Base-by-base conservation (phyloP, 1,140 invertebrate genomes). In the Drosophila rufa region DNA sequence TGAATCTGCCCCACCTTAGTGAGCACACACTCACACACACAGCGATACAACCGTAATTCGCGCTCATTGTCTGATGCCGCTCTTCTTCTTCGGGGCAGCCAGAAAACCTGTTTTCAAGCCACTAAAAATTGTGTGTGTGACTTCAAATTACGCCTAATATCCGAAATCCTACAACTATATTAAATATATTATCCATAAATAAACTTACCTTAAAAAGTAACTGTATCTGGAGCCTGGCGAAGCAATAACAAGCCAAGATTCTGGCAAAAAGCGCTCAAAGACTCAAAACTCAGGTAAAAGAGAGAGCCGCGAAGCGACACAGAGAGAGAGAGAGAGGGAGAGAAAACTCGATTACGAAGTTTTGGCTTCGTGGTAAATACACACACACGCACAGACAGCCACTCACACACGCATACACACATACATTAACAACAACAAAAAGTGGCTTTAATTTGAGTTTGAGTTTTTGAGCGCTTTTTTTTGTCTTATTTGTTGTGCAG, bases 1-100 rank as follows among this genome's bases (percentile, higher is more conserved):
- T 48, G 40, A 61, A 60, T 51, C 67, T 74, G 83, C 83, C 84
- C 84, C 77, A 84, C 84, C 84, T 89, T 80, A 67, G 80, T 70
- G 73, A 56, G 45, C 38, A 61, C 56, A 65, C 62, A 47, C 57
- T 46, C 45, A 66, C 19, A 60, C 38, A 46, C 55, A 66, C 42
- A 51, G 40, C 36, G 38, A 73, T 75, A 36, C 42, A 75, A 36
- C 50, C 48, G 67, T 79, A 89, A 89, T 89, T 73, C 82, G 85
- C 84, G 80, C 77, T 87, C 82, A 89, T 84, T 84, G 77, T 87
- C 79, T 89, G 84, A 56, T 56, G 53, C 53, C 82, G 68, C 55
- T 70, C 77, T 67, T 51, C 65, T 59, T 74, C 78, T 70, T 68
- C 40, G 57, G 42, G 42, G 48, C 48, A 56, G 79, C 67, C 78